Evolutionary conservation across 2,113 vertebrate genomes (phyloP).

Genomic region (Gymnogyps californianus): DNA sequence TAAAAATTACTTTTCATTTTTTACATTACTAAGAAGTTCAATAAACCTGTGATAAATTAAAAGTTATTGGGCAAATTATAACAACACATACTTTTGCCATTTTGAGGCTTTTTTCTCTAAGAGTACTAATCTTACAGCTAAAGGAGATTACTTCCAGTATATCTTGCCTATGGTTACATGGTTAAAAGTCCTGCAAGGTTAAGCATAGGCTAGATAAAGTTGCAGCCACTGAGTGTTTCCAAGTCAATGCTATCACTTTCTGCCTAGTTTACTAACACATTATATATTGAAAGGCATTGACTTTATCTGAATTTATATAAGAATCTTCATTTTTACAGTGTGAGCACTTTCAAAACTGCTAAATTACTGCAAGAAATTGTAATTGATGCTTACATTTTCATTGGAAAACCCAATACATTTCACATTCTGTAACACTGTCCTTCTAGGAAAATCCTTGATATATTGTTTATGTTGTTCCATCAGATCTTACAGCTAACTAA

Average conservation of each 20-base stretch:
- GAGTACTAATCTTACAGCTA: neutral
- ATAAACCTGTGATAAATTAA: neutral
- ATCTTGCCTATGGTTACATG: neutral
- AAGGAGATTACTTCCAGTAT: neutral
- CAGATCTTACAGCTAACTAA: slow-evolving; percentile 48
- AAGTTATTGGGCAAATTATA: neutral
- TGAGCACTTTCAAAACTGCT: neutral
- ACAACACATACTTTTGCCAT: neutral
- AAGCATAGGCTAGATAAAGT: neutral
- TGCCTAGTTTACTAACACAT: neutral
- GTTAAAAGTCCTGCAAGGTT: neutral
- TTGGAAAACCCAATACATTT: neutral
- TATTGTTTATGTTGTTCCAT: slow-evolving; percentile 17
- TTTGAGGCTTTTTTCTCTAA: neutral
- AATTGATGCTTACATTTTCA: neutral
- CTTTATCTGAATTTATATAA: neutral
- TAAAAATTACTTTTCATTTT: neutral
- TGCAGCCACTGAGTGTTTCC: neutral
- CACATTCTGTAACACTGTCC: neutral
- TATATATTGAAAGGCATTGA: neutral
- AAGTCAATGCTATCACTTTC: neutral
- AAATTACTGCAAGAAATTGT: neutral
- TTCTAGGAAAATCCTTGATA: slow-evolving; percentile 7
- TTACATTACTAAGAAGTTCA: neutral
- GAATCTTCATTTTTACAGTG: neutral